A percentile compares a stretch with the other conserved stretches of the same genome.
Evolutionary conservation across 35 echinoderm and acorn worm genomes (phyloP).

Genomic region (Eucidaris tribuloides): DNA sequence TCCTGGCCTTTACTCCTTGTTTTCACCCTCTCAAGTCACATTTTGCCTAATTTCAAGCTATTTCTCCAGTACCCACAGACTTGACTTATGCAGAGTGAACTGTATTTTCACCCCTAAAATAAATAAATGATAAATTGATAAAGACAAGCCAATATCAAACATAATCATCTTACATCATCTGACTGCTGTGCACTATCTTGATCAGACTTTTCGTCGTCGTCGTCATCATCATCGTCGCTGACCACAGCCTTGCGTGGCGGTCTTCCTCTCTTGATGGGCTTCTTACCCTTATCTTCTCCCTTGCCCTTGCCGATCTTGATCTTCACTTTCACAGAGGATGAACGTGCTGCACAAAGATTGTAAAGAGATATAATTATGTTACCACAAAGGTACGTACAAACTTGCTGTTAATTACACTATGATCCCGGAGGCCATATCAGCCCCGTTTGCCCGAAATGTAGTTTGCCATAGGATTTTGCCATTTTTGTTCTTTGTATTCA

Average conservation of each 20-base stretch:
- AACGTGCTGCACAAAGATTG: constrained; percentile 18
- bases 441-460: no score
- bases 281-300: constrained; percentile 70
- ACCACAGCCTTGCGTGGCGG: constrained; percentile 95
- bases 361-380: no score
- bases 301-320: constrained; percentile 74
- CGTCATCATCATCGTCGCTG: constrained; percentile 95
- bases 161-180: constrained; percentile 44
- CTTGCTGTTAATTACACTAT: no score
- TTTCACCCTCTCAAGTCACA: no score
- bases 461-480: no score
- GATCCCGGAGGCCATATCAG: neutral
- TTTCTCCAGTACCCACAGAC: neutral
- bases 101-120: neutral
- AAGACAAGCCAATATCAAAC: neutral
- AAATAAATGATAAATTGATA: neutral
- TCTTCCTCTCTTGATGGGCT: constrained; percentile 80
- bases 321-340: constrained; percentile 69
- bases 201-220: constrained; percentile 64
- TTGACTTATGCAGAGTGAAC: neutral
- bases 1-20: no score
- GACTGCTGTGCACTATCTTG: constrained; percentile 26
- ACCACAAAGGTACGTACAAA: no score
- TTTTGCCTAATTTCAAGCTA: neutral
- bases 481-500: no score